phyloP scores from a whole-genome alignment of 2,113 vertebrate genomes.

The Ageneiosus marmoratus region DNA sequence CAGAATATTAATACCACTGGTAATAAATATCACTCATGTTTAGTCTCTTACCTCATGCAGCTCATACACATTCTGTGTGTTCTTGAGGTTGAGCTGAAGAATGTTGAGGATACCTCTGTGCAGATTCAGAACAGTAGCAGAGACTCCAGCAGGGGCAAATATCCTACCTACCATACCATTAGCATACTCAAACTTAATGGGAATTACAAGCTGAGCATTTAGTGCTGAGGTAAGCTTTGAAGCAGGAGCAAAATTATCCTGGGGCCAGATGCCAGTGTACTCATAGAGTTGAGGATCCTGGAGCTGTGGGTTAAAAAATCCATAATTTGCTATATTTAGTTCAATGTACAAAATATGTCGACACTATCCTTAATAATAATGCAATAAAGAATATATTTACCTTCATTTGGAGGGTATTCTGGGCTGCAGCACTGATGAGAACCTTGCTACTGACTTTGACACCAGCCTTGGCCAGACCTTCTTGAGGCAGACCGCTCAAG shows the following conservation, averaged over 20 bases:
- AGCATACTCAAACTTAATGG: slow-evolving; percentile 77
- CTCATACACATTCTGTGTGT: slow-evolving; percentile 79
- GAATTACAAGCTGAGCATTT: slow-evolving; percentile 62
- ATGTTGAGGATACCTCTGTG: slow-evolving; percentile 76
- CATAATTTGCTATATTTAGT: not conserved
- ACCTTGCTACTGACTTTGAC: slow-evolving; percentile 73
- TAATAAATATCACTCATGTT: slow-evolving; percentile 65
- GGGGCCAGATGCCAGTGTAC: slow-evolving; percentile 74
- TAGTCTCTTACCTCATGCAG: slow-evolving; percentile 76
- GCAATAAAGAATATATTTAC: not conserved
- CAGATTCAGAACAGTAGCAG: slow-evolving; percentile 71
- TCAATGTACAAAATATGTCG: slow-evolving; percentile 23
- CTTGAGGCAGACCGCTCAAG: slow-evolving; percentile 74
- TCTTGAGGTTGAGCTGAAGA: slow-evolving; percentile 77
- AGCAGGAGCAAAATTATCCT: slow-evolving; percentile 65
- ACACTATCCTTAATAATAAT: slow-evolving; percentile 54
- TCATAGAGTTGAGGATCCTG: slow-evolving; percentile 68
- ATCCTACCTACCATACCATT: slow-evolving; percentile 73
- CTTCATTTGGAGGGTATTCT: slow-evolving; percentile 61
- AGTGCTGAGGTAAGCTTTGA: slow-evolving; percentile 68
- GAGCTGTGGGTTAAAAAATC: slow-evolving; percentile 62
- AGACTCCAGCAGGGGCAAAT: slow-evolving; percentile 67
- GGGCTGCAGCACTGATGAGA: slow-evolving; percentile 64
- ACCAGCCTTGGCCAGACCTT: slow-evolving; percentile 68
- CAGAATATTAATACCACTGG: not conserved